Conservation (phyloP, 2,113 vertebrate genomes). For the Turdus rufiventris region DNA sequence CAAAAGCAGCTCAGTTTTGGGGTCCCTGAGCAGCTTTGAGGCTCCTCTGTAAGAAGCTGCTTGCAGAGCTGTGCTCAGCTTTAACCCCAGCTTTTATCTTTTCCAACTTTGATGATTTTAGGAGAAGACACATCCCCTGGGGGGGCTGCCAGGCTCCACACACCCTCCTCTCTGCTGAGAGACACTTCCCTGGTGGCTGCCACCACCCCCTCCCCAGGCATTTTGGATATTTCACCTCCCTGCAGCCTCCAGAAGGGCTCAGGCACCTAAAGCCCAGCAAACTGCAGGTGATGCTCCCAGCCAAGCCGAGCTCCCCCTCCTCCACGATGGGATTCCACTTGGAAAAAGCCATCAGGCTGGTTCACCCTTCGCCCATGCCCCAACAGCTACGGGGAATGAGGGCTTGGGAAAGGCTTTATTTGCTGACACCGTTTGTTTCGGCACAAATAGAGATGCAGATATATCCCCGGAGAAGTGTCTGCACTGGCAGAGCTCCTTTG, state of each 20-base stretch:
- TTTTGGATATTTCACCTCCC: not conserved
- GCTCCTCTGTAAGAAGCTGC: not conserved
- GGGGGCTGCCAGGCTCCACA: not conserved
- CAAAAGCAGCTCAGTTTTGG: not conserved
- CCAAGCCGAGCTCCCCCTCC: not conserved
- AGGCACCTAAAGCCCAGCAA: not conserved
- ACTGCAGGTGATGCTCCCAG: not conserved
- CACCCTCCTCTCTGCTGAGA: not conserved
- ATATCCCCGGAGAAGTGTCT: slow-evolving; percentile 24
- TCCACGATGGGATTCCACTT: accelerated
- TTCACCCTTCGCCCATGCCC: not conserved
- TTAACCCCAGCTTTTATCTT: not conserved
- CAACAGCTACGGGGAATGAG: not conserved
- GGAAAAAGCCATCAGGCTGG: not conserved
- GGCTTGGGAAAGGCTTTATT: slow-evolving; percentile 55
- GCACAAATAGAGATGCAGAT: slow-evolving; percentile 49
- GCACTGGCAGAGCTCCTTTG: slow-evolving; percentile 23
- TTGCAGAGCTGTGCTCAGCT: not conserved
- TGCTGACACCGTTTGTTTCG: slow-evolving; percentile 56
- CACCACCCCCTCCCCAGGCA: not conserved
- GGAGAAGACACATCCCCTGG: not conserved
- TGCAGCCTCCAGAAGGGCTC: not conserved
- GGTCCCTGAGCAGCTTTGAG: not conserved
- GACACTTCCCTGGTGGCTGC: not conserved
- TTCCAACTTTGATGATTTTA: not conserved